Evolutionary conservation across 2,113 vertebrate genomes (phyloP).

Genomic region (Hylia prasina): DNA sequence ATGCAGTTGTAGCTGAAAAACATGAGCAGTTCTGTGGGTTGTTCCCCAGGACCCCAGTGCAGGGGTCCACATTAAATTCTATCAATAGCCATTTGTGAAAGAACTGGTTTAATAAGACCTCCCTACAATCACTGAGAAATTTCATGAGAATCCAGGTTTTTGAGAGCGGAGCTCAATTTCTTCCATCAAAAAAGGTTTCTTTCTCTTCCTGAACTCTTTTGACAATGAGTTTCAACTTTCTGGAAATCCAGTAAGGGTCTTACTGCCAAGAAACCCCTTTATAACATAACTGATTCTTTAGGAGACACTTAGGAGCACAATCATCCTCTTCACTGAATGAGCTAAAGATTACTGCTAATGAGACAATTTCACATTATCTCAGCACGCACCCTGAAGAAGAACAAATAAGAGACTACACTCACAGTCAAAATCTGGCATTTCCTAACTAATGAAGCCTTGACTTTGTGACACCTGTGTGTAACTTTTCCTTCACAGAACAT

Average conservation of each 20-base stretch:
- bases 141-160: neutral
- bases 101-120: neutral
- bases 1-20: neutral
- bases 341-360: slow-evolving; percentile 15
- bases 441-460: neutral
- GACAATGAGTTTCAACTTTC: neutral
- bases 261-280: neutral
- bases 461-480: neutral
- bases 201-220: neutral
- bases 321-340: slow-evolving; percentile 16
- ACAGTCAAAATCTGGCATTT: neutral
- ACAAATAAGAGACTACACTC: neutral
- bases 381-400: neutral
- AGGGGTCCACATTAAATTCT: neutral
- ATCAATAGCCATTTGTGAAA: neutral
- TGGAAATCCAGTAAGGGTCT: neutral
- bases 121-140: neutral
- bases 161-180: neutral
- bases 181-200: neutral
- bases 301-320: neutral
- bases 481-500: neutral
- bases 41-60: neutral
- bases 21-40: neutral
- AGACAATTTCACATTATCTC: neutral
- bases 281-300: neutral